Evolutionary conservation across 2,888 invertebrate genomes (phyloP).

Genomic region (Ichneumoninae sp.): DNA sequence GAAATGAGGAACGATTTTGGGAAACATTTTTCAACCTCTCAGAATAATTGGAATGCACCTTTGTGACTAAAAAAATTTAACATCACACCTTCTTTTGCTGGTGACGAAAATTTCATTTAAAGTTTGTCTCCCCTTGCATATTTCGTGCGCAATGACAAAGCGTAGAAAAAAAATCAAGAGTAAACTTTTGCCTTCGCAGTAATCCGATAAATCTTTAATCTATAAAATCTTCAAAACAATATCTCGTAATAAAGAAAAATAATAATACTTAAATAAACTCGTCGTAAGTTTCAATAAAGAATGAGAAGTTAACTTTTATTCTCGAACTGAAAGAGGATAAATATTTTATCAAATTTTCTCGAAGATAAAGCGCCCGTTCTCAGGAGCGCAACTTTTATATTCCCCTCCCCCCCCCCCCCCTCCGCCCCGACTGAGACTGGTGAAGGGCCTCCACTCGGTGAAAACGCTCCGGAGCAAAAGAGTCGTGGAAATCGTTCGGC

Average conservation of each 20-base stretch:
- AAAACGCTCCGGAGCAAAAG: slow-evolving; percentile 25
- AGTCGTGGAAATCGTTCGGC: slow-evolving; percentile 33
- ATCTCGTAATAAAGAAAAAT: not conserved
- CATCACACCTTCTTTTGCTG: too few relatives aligned
- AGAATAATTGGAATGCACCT: too few relatives aligned
- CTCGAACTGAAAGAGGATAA: not conserved
- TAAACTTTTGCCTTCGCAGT: not conserved
- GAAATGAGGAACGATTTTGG: too few relatives aligned
- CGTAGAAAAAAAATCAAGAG: not conserved
- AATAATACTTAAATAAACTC: not conserved
- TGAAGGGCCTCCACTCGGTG: not conserved
- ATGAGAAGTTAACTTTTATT: slow-evolving; percentile 8
- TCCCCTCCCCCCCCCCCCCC: not conserved
- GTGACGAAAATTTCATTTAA: too few relatives aligned
- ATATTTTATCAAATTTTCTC: slow-evolving; percentile 4
- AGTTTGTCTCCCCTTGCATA: too few relatives aligned
- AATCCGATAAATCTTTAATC: not conserved
- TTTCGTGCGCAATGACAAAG: too few relatives aligned
- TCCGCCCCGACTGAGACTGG: not conserved
- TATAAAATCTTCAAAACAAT: not conserved
- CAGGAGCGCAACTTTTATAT: not conserved
- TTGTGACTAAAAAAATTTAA: too few relatives aligned
- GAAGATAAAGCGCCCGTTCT: not conserved
- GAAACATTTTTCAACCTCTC: too few relatives aligned
- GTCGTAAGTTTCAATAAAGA: not conserved